phyloP scores from a whole-genome alignment of 2,888 invertebrate species.

The Heliconius cydno region DNA sequence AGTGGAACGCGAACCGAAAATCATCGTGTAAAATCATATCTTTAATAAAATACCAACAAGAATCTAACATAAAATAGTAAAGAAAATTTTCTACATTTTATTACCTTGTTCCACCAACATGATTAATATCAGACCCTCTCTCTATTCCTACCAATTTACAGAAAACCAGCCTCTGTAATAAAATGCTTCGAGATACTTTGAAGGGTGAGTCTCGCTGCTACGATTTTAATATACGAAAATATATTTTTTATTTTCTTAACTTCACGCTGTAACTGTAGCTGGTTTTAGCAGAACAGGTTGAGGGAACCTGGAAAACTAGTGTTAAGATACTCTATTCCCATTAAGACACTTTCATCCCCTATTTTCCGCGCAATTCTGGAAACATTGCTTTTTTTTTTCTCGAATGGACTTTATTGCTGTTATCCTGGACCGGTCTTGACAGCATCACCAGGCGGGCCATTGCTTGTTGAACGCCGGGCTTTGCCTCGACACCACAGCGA shows the following conservation, averaged over 20 bases:
- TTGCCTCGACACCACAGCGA: too few relatives aligned
- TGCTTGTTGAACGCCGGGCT: too few relatives aligned
- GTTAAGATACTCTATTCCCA: neutral
- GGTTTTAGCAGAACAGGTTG: neutral
- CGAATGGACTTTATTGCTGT: too few relatives aligned
- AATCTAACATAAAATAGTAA: constrained; percentile 12
- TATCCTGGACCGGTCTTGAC: too few relatives aligned
- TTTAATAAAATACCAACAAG: neutral
- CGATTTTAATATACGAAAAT: neutral
- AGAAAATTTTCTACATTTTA: constrained; percentile 10
- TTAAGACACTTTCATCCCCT: neutral
- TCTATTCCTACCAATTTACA: constrained; percentile 74
- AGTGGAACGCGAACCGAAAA: neutral
- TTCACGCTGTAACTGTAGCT: neutral
- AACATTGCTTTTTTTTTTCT: too few relatives aligned
- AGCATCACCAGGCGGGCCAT: too few relatives aligned
- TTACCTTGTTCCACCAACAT: constrained; percentile 54
- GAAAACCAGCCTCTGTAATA: constrained; percentile 67
- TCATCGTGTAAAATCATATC: neutral
- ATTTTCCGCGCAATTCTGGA: too few relatives aligned
- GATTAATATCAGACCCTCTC: constrained; percentile 70
- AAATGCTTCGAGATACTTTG: constrained; percentile 59
- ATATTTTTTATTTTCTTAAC: neutral
- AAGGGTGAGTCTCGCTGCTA: constrained; percentile 1
- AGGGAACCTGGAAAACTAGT: neutral